A percentile compares a stretch with the other conserved stretches of the same genome.
phyloP scores from a whole-genome alignment of 1,140 invertebrate genomes.

The Holcopasites calliopsidis region DNA sequence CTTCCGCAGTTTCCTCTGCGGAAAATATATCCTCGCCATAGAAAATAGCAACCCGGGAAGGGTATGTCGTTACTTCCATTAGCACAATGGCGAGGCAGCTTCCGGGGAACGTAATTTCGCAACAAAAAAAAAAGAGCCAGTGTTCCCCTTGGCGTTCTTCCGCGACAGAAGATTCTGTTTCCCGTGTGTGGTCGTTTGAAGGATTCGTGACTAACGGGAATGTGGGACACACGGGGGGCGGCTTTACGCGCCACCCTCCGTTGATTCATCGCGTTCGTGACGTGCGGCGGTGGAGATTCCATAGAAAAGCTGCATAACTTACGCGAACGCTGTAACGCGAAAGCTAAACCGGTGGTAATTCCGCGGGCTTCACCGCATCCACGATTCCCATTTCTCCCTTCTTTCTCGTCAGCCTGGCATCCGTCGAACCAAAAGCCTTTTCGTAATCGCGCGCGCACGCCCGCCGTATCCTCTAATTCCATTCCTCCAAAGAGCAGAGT shows the following conservation, averaged over 20 bases:
- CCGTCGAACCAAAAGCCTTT: not conserved
- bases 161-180: no score
- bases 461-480: constrained; percentile 18
- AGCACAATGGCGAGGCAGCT: no score
- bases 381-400: constrained; percentile 10
- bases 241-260: not conserved
- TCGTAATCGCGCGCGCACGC: not conserved
- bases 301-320: not conserved
- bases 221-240: not conserved
- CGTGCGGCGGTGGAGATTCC: not conserved
- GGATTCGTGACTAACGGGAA: not conserved
- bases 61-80: no score
- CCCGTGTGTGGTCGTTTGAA: not conserved
- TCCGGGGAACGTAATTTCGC: no score
- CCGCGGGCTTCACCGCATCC: not conserved
- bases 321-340: not conserved
- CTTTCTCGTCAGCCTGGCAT: not conserved
- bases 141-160: no score
- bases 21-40: no score
- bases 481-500: no score
- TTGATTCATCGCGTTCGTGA: not conserved
- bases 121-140: no score
- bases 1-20: no score
- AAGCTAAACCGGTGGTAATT: not conserved
- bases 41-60: no score